A percentile compares a stretch with the other conserved stretches of the same genome.
Conservation (phyloP, 2,888 invertebrate species). For the Dryomyza anilis region DNA sequence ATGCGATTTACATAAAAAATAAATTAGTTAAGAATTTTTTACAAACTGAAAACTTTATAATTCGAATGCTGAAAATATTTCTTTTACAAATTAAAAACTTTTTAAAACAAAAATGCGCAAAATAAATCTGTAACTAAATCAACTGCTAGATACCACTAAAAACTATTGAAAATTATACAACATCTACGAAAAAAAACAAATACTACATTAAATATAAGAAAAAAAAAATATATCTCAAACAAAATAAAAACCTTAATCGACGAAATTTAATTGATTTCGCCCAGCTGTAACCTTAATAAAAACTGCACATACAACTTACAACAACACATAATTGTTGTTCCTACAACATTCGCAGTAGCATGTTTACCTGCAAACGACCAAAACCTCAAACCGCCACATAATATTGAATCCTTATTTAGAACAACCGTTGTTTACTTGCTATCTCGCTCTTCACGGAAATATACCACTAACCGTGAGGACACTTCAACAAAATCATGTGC, state of each 20-base stretch:
- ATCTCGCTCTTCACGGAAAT: not conserved
- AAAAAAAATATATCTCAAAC: not conserved
- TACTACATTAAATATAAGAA: not conserved
- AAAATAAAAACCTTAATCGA: not conserved
- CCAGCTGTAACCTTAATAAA: no score
- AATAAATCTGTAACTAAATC: no score
- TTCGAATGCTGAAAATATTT: no score
- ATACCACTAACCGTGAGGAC: not conserved
- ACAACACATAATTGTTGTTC: not conserved
- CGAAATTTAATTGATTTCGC: no score
- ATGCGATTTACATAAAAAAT: no score
- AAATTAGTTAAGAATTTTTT: no score
- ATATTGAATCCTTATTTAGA: not conserved
- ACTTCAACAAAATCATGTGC: constrained; percentile 2
- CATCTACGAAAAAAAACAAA: not conserved
- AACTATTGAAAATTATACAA: no score
- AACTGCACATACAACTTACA: not conserved
- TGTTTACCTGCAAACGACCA: not conserved
- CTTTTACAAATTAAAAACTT: no score
- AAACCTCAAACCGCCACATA: not conserved
- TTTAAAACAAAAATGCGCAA: no score
- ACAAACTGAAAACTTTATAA: no score
- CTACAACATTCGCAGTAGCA: not conserved
- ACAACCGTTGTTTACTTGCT: not conserved
- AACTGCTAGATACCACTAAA: no score